A percentile compares a stretch with the other conserved stretches of the same genome.
These are phyloP conservation scores for Eulemur macaco DNA, from an alignment of 2,113 vertebrate species.

Conservation along the genomic window DNA sequence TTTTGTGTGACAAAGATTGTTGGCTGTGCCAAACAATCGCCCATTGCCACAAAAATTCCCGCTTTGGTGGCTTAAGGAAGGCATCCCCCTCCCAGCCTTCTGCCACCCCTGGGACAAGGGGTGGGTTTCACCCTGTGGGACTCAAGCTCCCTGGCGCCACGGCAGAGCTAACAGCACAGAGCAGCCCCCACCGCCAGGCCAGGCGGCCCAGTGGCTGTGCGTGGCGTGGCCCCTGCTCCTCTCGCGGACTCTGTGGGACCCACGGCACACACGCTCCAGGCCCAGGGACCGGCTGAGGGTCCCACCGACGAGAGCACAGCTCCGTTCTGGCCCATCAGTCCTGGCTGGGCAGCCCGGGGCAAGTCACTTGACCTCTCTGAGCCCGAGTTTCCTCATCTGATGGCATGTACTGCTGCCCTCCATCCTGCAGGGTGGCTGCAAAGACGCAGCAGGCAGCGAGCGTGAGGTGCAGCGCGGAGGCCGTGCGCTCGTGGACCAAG, in stretches of 20 bases:
- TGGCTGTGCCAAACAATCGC: rapidly evolving
- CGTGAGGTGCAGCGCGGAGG: rapidly evolving
- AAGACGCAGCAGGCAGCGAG: rapidly evolving
- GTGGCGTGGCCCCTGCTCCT: neutral
- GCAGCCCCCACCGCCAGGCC: rapidly evolving
- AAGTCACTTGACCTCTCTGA: neutral
- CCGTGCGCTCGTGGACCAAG: rapidly evolving
- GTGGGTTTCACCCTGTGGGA: neutral
- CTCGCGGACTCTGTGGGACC: neutral
- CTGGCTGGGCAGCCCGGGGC: neutral
- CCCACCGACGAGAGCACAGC: rapidly evolving
- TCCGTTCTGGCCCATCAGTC: neutral
- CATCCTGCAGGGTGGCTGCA: rapidly evolving
- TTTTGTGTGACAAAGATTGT: neutral
- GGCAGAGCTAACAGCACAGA: neutral
- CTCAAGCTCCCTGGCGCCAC: rapidly evolving
- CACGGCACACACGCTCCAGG: rapidly evolving
- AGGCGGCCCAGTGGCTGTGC: too few species aligned
- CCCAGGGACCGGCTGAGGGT: neutral
- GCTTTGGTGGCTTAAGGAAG: neutral
- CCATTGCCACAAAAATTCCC: neutral
- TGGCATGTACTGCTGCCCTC: rapidly evolving
- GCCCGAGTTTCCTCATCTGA: neutral
- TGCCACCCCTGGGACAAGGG: neutral
- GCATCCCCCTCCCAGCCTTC: too few species aligned